Conservation (phyloP, 2,797 vertebrate genomes). For the Ispidina lecontei region DNA sequence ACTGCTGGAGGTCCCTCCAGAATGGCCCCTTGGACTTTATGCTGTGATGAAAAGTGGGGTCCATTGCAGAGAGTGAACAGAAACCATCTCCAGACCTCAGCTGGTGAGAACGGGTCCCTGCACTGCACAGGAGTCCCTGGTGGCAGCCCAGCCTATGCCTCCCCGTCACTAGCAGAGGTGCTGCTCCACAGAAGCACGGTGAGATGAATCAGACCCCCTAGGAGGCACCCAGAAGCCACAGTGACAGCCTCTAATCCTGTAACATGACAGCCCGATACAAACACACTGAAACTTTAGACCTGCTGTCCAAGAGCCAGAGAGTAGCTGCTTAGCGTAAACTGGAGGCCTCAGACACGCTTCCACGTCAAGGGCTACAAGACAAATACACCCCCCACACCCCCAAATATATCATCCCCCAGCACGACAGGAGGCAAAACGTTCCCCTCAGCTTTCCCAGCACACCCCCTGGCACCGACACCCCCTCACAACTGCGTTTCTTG, state of each 20-base stretch:
- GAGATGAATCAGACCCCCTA: constrained; percentile 83
- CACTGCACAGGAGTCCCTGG: neutral
- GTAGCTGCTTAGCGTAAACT: constrained; percentile 79
- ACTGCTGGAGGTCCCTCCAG: neutral
- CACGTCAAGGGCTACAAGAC: neutral
- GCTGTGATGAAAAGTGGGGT: neutral
- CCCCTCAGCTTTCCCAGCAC: neutral
- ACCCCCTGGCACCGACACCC: neutral
- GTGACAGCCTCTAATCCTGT: constrained; percentile 80
- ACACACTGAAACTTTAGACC: constrained; percentile 84
- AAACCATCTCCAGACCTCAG: neutral
- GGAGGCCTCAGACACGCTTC: constrained; percentile 78
- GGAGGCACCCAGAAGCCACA: constrained; percentile 75
- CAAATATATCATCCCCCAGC: neutral
- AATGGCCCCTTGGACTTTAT: neutral
- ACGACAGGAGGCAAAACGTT: neutral
- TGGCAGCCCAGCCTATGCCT: constrained; percentile 12
- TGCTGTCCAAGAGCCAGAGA: constrained; percentile 78
- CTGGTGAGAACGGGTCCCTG: neutral
- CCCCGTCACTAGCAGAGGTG: constrained; percentile 33
- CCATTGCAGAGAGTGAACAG: neutral
- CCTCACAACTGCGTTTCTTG: neutral
- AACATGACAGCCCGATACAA: constrained; percentile 83
- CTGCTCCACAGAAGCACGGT: constrained; percentile 36
- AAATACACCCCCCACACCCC: neutral